Evolutionary conservation across 2,113 vertebrate genomes (phyloP).

Genomic region (Anhinga rufa): DNA sequence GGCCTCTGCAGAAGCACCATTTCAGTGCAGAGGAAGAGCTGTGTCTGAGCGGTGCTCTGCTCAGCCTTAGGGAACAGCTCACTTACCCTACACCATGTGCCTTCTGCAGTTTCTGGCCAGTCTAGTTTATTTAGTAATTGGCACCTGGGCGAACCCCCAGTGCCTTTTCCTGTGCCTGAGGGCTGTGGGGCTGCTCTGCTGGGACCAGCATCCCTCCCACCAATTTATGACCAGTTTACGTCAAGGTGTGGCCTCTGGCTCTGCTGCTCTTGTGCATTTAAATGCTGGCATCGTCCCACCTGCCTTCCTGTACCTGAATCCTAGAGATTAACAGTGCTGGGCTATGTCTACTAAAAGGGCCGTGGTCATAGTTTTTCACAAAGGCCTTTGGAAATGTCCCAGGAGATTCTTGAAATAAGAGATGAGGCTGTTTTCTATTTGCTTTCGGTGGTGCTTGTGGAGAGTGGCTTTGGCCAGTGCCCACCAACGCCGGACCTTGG

Average conservation of each 20-base stretch:
- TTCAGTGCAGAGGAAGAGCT: not conserved
- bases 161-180: not conserved
- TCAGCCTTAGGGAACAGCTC: not conserved
- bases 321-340: too few relatives aligned
- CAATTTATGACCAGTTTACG: not conserved
- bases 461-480: not conserved
- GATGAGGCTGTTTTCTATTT: not conserved
- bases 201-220: not conserved
- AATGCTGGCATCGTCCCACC: rapidly evolving
- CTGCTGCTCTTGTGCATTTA: not conserved
- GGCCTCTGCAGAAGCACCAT: not conserved
- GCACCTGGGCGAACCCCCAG: not conserved
- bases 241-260: not conserved
- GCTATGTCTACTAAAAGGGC: not conserved
- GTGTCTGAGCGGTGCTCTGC: rapidly evolving
- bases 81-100: not conserved
- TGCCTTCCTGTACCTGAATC: not conserved
- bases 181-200: not conserved
- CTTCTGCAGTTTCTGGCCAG: not conserved
- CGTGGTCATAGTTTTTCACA: rapidly evolving
- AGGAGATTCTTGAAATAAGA: not conserved
- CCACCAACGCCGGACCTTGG: too few relatives aligned
- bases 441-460: not conserved
- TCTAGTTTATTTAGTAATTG: not conserved
- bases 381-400: not conserved